Percentiles rank a stretch among this genome's conserved stretches.
These are phyloP conservation scores for Xanthia icteritia DNA, from an alignment of 2,888 invertebrate genomes.

Conservation along the genomic window DNA sequence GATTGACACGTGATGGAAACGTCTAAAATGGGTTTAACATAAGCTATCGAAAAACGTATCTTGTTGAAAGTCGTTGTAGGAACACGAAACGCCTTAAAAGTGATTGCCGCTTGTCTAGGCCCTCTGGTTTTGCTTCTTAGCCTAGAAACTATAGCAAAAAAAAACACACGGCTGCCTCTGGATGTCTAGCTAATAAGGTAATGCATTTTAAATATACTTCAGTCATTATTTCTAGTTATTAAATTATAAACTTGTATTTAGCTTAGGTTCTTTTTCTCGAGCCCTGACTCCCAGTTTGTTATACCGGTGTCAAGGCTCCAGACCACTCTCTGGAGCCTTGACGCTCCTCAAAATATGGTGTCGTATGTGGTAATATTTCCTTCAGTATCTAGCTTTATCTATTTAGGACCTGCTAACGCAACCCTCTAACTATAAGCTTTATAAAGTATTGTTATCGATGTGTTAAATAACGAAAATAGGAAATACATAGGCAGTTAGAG, in stretches of 20 bases:
- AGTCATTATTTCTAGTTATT: neutral
- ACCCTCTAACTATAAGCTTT: neutral
- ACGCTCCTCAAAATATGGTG: too few species aligned
- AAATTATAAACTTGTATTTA: neutral
- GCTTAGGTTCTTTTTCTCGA: too few species aligned
- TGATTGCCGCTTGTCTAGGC: too few species aligned
- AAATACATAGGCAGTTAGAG: neutral
- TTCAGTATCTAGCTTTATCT: neutral
- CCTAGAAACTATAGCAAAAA: neutral
- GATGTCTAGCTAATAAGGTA: neutral
- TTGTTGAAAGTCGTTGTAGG: neutral
- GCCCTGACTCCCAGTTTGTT: too few species aligned
- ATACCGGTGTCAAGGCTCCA: too few species aligned
- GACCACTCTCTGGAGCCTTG: neutral
- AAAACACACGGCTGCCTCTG: neutral
- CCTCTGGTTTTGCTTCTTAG: neutral
- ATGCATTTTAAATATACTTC: neutral
- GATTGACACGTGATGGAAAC: neutral
- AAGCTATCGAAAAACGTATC: neutral
- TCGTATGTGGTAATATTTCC: neutral
- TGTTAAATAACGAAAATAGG: neutral
- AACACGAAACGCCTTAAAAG: neutral
- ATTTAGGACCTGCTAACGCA: neutral
- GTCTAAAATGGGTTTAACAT: neutral
- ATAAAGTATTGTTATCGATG: neutral